Base-by-base conservation (phyloP, 2,113 vertebrate species). In the Columba janthina region DNA sequence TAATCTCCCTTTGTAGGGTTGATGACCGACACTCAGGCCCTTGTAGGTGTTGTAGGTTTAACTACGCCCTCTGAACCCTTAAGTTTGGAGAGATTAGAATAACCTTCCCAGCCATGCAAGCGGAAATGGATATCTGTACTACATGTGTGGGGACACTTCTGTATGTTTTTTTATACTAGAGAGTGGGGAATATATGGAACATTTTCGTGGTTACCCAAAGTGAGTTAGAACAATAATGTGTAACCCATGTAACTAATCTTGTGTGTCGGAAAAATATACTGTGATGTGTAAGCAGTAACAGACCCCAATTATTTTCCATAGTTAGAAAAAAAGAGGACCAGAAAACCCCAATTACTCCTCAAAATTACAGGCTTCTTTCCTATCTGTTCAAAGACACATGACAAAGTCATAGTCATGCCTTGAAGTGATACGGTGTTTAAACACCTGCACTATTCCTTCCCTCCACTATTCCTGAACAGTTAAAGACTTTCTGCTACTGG, bases 121-220 rank as follows among this genome's bases (percentile, higher is more conserved):
- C 11, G 15, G 76, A 80, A 87, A 77, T 51, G 4, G 15, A 29
- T 57, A 14, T 17, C 32, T 74, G 7, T 28, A n/a, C 14, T 16
- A 48, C 8, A 12, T 0, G 0, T 54, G 3, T 38, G 12, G 40
- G 29, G 14, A 25, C 44, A 54, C 3, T 54, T 79, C 29, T 58
- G 22, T 58, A 17, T 58, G 38, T 75, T 17, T 17, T 75, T 40
- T 86, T n/a, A 14, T 31, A 26, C 34, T 54, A 28, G 21, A 66
- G 18, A 66, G 15, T 34, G 53, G 57, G 31, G 18, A 34, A 28
- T 61, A 21, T 38, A 31, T 0, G 4, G 8, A 58, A 4, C 4
- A 3, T 62, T 92, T 60, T 5, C 18, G 74, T 61, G 57, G 12
- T 53, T 66, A 31, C 25, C 25, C 34, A 61, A 15, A 6, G 9